A percentile compares a stretch with the other conserved stretches of the same genome.
phyloP scores from a whole-genome alignment of 2,888 invertebrate genomes.

The Pollenia labialis region DNA sequence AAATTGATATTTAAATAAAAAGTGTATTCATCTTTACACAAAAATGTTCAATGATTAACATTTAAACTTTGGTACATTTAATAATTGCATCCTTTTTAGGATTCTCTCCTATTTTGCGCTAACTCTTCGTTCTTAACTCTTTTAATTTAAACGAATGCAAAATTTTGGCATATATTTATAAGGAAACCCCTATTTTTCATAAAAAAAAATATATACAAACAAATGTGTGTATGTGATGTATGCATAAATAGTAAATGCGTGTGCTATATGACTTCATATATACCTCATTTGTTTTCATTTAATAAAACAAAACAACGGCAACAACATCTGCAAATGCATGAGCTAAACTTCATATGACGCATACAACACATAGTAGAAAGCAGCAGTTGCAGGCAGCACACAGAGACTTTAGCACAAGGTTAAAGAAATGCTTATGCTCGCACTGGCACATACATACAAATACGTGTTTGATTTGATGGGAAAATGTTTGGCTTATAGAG shows the following conservation, averaged over 20 bases:
- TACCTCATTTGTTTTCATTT: conserved; percentile 57
- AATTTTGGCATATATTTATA: not conserved
- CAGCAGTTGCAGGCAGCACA: not conserved
- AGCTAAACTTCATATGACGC: conserved; percentile 31
- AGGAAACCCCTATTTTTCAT: conserved; percentile 23
- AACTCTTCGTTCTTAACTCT: too few species aligned
- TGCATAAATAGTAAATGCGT: conserved; percentile 55
- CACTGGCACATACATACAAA: conserved; percentile 23
- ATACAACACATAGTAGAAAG: conserved; percentile 21
- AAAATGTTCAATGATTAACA: too few species aligned
- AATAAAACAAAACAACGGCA: conserved; percentile 22
- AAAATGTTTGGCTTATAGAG: not conserved
- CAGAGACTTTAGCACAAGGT: conserved; percentile 62
- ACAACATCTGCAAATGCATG: not conserved
- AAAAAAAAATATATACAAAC: not conserved
- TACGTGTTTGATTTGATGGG: conserved; percentile 46
- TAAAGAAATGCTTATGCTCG: conserved; percentile 39
- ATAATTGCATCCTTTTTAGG: too few species aligned
- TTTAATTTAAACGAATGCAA: too few species aligned
- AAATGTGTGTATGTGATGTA: not conserved
- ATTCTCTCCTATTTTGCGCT: too few species aligned
- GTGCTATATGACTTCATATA: conserved; percentile 44
- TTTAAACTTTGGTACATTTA: too few species aligned
- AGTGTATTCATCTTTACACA: too few species aligned
- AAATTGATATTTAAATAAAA: too few species aligned